phyloP scores from a whole-genome alignment of 1,140 invertebrate species.

The Calycopis cecrops region DNA sequence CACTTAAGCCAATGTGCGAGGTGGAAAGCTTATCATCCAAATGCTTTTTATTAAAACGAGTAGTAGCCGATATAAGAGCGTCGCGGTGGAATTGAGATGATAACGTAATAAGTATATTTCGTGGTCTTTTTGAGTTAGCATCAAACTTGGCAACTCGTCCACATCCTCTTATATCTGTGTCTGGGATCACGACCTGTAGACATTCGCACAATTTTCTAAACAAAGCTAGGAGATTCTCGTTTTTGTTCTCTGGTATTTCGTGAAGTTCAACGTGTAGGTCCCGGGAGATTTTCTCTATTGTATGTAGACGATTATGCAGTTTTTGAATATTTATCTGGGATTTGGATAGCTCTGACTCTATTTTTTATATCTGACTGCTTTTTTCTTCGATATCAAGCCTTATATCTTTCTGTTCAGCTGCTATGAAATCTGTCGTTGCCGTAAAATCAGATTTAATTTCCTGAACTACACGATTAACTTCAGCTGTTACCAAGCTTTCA shows the following conservation, averaged over 20 bases:
- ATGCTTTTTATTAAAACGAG: constrained; percentile 1
- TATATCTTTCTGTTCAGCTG: neutral
- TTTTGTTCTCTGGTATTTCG: neutral
- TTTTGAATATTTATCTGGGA: neutral
- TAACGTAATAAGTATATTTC: constrained; percentile 11
- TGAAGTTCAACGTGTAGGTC: neutral
- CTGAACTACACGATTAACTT: neutral
- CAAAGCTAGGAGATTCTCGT: neutral
- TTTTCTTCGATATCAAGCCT: neutral
- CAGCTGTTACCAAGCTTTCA: neutral
- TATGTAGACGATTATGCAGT: neutral
- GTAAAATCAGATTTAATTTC: neutral
- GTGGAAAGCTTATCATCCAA: neutral
- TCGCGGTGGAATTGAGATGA: constrained; percentile 3
- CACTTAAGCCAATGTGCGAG: neutral
- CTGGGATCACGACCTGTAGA: neutral
- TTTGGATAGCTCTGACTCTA: neutral
- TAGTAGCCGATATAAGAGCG: constrained; percentile 1
- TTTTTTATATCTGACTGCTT: neutral
- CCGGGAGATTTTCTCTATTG: neutral
- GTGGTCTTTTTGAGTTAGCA: constrained; percentile 5
- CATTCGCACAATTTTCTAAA: constrained; percentile 3
- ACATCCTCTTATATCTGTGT: neutral
- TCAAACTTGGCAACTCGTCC: constrained; percentile 13
- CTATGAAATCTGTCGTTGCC: neutral